These are phyloP conservation scores for Antennarius maculatus DNA, from an alignment of 2,797 vertebrate species.

Conservation along the genomic window DNA sequence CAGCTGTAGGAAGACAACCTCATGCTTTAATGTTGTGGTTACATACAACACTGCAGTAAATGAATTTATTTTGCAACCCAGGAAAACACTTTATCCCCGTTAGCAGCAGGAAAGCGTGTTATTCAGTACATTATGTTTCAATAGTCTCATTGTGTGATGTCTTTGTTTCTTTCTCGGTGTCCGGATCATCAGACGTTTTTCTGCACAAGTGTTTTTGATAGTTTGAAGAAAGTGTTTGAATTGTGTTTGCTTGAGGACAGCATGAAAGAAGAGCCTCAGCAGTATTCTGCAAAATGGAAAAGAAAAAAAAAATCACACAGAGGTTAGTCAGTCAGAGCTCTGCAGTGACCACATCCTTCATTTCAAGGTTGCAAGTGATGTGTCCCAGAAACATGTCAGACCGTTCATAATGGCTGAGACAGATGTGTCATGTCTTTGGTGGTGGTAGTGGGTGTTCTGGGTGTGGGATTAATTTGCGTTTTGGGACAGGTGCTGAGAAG, in stretches of 20 bases:
- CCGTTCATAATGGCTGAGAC: slow-evolving; percentile 62
- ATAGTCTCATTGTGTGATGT: slow-evolving; percentile 17
- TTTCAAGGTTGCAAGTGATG: slow-evolving; percentile 50
- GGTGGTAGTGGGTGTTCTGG: slow-evolving; percentile 42
- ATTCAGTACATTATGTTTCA: not conserved
- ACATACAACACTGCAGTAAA: not conserved
- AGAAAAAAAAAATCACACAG: slow-evolving; percentile 2
- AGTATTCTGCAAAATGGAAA: not conserved
- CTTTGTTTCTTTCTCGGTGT: slow-evolving; percentile 1
- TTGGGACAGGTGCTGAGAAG: slow-evolving; percentile 74
- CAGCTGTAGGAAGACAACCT: not conserved
- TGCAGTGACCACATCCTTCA: slow-evolving; percentile 46
- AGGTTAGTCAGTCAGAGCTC: slow-evolving; percentile 21
- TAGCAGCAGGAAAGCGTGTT: slow-evolving; percentile 10
- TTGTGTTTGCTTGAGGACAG: slow-evolving; percentile 40
- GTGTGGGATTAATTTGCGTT: slow-evolving; percentile 69
- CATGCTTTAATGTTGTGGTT: not conserved
- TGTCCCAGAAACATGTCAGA: slow-evolving; percentile 57
- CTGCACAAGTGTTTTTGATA: slow-evolving; percentile 20
- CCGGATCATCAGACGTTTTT: slow-evolving; percentile 10
- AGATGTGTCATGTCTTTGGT: slow-evolving; percentile 72
- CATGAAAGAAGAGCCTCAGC: not conserved
- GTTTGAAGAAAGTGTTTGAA: slow-evolving; percentile 40
- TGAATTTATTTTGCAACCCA: not conserved
- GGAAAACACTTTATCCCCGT: slow-evolving; percentile 1